These are phyloP conservation scores for Ceratina japonica DNA, from an alignment of 1,140 invertebrate species.

Conservation along the genomic window DNA sequence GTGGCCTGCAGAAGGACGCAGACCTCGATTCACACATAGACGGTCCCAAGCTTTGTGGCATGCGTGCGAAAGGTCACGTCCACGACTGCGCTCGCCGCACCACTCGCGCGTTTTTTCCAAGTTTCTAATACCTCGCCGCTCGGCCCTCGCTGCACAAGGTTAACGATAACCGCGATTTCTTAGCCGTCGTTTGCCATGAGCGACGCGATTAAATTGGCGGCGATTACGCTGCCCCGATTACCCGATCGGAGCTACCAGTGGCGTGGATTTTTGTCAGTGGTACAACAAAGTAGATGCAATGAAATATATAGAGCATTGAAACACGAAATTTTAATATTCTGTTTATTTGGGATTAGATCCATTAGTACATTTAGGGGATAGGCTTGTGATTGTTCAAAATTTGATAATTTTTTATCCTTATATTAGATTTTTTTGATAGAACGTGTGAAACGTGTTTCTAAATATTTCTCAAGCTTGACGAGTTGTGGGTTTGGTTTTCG, in stretches of 20 bases:
- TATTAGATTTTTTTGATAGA: too few relatives aligned
- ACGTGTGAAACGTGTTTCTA: too few relatives aligned
- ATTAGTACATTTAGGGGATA: too few relatives aligned
- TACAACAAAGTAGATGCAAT: too few relatives aligned
- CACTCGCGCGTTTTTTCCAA: slow-evolving; percentile 45
- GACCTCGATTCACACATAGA: slow-evolving; percentile 45
- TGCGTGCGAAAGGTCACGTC: slow-evolving; percentile 64
- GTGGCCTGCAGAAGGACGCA: slow-evolving; percentile 53
- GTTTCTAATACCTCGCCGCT: slow-evolving; percentile 58
- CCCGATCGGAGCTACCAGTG: slow-evolving; percentile 10
- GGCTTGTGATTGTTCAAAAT: too few relatives aligned
- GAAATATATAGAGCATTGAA: too few relatives aligned
- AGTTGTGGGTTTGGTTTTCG: too few relatives aligned
- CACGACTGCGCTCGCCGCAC: slow-evolving; percentile 42
- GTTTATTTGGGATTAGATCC: too few relatives aligned
- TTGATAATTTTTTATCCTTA: too few relatives aligned
- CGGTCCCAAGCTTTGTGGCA: slow-evolving; percentile 14
- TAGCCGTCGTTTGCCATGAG: background rate
- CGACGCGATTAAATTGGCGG: slow-evolving; percentile 6
- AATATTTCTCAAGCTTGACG: too few relatives aligned
- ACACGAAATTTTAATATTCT: too few relatives aligned
- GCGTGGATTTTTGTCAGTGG: background rate
- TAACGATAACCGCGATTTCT: slow-evolving; percentile 56
- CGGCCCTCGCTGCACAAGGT: slow-evolving; percentile 38
- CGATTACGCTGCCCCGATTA: slow-evolving; percentile 13